Evolutionary conservation across 1,140 invertebrate species (phyloP).

Genomic region (Phymorhynchus buccinoides): DNA sequence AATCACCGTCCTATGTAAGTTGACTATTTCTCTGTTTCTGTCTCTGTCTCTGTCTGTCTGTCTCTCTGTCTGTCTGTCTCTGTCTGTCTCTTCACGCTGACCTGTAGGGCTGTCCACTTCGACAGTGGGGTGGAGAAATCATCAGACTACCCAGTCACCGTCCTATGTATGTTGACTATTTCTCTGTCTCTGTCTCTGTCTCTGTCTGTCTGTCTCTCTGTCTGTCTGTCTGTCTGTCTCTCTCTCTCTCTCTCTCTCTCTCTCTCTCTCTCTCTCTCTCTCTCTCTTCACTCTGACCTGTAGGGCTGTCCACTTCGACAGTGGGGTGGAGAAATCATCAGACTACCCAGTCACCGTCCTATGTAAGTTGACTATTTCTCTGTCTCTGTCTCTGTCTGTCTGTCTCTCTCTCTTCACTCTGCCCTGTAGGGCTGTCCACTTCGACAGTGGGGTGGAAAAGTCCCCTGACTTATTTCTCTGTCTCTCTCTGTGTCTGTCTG

Average conservation of each 20-base stretch:
- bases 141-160: background rate
- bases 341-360: too few species aligned
- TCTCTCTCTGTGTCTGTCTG: background rate
- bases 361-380: too few species aligned
- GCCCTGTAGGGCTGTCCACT: background rate
- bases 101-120: background rate
- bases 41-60: too few species aligned
- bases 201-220: background rate
- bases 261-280: too few species aligned
- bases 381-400: too few species aligned
- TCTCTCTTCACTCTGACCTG: constrained; percentile 25
- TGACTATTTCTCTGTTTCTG: too few species aligned
- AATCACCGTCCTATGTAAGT: too few species aligned
- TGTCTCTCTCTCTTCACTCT: too few species aligned
- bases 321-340: too few species aligned
- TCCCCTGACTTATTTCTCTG: background rate
- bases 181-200: background rate
- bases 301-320: too few species aligned
- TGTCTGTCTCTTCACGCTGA: too few species aligned
- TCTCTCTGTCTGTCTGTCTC: too few species aligned
- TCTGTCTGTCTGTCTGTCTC: background rate
- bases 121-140: background rate
- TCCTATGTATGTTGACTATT: background rate
- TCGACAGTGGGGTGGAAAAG: background rate
- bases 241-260: background rate